phyloP scores from a whole-genome alignment of 1,140 invertebrate species.

The Mycetomoellerius zeteki region DNA sequence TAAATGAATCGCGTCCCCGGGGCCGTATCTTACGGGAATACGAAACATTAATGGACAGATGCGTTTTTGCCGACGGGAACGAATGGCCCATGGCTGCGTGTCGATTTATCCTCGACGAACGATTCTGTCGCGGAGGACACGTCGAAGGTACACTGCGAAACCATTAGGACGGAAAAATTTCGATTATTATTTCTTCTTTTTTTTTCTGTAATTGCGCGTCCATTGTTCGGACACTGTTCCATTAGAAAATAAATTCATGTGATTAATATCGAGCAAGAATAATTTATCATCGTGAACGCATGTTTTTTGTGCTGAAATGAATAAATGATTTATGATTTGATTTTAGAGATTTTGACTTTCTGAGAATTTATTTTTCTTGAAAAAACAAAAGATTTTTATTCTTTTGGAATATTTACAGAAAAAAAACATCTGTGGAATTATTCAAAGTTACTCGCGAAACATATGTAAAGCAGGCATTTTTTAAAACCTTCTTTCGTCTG shows the following conservation, averaged over 20 bases:
- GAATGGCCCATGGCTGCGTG: conserved; percentile 81
- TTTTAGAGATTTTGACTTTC: conserved; percentile 3
- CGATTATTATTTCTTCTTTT: conserved; percentile 20
- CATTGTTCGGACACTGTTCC: conserved; percentile 27
- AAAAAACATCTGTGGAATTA: conserved; percentile 1
- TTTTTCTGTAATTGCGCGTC: conserved; percentile 31
- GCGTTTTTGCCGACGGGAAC: conserved; percentile 83
- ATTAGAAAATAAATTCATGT: conserved; percentile 39
- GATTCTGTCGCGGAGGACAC: conserved; percentile 78
- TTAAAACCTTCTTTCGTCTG: conserved; percentile 38
- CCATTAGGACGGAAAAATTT: conserved; percentile 60
- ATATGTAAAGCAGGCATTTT: neutral
- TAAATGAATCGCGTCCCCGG: conserved; percentile 85
- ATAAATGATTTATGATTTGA: conserved; percentile 22
- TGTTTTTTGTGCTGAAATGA: neutral
- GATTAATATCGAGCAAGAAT: conserved; percentile 15
- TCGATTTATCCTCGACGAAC: conserved; percentile 83
- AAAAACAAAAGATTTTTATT: conserved; percentile 2
- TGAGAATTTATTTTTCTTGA: neutral
- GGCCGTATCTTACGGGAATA: conserved; percentile 83
- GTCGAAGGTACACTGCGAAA: conserved; percentile 54
- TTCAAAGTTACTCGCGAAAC: neutral
- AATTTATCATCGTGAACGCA: conserved; percentile 36
- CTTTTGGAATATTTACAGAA: neutral
- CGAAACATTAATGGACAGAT: conserved; percentile 85